phyloP scores from a whole-genome alignment of 1,140 invertebrate genomes.

The Lethrus apterus region DNA sequence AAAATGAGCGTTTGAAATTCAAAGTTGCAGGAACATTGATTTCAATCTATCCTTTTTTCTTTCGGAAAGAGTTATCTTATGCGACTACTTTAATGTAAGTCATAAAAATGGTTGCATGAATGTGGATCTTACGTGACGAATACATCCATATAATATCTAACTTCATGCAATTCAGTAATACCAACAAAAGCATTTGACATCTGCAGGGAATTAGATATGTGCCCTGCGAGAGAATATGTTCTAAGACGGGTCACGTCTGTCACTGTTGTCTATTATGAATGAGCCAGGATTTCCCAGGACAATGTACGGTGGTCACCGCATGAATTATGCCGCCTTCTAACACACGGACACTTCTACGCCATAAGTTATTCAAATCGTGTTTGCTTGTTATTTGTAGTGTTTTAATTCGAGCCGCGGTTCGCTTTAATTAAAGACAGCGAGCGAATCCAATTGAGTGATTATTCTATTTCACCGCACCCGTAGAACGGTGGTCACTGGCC shows the following conservation, averaged over 20 bases:
- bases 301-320: slow-evolving; percentile 17
- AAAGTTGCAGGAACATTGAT: too few species aligned
- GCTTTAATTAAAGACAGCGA: slow-evolving; percentile 4
- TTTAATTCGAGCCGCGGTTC: slow-evolving; percentile 3
- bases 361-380: slow-evolving; percentile 19
- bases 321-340: slow-evolving; percentile 21
- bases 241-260: slow-evolving; percentile 19
- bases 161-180: too few species aligned
- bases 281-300: slow-evolving; percentile 21
- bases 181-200: too few species aligned
- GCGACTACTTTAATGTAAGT: slow-evolving; percentile 1
- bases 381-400: slow-evolving; percentile 10
- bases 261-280: slow-evolving; percentile 21
- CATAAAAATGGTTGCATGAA: slow-evolving; percentile 11
- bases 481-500: slow-evolving; percentile 2
- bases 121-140: not conserved
- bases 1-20: too few species aligned
- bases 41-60: too few species aligned
- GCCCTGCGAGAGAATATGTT: slow-evolving; percentile 8
- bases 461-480: slow-evolving; percentile 1
- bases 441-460: slow-evolving; percentile 6
- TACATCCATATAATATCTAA: slow-evolving; percentile 1
- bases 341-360: not conserved
- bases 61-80: too few species aligned
- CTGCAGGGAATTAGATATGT: slow-evolving; percentile 13